These are phyloP conservation scores for Romanogobio albipinnatus DNA, from an alignment of 2,113 vertebrate genomes.

Conservation along the genomic window DNA sequence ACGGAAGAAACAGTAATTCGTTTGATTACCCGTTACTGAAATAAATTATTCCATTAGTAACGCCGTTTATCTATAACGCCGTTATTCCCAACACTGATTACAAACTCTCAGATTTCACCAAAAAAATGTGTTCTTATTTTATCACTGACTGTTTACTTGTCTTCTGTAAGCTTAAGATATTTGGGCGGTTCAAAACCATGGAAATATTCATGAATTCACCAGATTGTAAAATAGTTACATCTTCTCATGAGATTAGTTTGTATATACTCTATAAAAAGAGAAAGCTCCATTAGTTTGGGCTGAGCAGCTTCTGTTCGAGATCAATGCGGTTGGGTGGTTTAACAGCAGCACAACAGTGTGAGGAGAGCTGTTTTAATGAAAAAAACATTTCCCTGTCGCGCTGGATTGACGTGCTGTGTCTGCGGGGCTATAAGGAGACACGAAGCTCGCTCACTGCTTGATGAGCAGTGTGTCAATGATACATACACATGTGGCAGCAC, in stretches of 20 bases:
- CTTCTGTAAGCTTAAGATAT: no score
- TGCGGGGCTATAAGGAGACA: constrained; percentile 56
- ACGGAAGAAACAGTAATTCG: no score
- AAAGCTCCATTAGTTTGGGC: background rate
- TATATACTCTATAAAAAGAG: background rate
- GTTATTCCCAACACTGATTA: no score
- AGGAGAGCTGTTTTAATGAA: constrained; percentile 68
- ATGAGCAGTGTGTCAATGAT: constrained; percentile 59
- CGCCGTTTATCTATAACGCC: no score
- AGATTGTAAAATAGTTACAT: background rate
- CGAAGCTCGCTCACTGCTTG: constrained; percentile 60
- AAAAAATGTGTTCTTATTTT: no score
- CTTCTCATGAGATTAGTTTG: background rate
- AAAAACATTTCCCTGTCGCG: constrained; percentile 61
- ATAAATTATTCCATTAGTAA: no score
- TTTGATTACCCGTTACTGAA: no score
- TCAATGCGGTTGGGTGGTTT: constrained; percentile 47
- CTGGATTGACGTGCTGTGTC: constrained; percentile 65
- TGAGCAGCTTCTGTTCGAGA: constrained; percentile 36
- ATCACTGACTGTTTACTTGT: no score
- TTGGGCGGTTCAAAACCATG: no score
- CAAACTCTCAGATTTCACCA: no score
- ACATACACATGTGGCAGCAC: constrained; percentile 17
- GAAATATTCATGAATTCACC: background rate
- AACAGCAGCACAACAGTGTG: constrained; percentile 61